Percentiles rank a stretch among this genome's conserved stretches.
These are phyloP conservation scores for Corythucha ciliata DNA, from an alignment of 2,888 invertebrate genomes.

Conservation along the genomic window DNA sequence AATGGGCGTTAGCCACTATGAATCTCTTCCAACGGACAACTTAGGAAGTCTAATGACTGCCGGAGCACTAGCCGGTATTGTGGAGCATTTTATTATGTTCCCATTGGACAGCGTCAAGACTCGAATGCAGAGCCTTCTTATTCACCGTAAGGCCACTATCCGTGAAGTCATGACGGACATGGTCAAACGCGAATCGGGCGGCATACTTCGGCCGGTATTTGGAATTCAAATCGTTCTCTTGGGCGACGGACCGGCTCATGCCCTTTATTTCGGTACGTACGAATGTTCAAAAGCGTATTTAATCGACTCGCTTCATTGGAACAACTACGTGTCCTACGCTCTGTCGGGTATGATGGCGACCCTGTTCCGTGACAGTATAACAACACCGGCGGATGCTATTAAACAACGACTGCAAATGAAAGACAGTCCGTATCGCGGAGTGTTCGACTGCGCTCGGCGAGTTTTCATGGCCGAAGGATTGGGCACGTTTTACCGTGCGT, in stretches of 20 bases:
- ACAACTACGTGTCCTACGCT: conserved; percentile 17
- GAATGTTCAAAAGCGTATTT: conserved; percentile 23
- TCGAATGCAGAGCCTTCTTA: conserved; percentile 27
- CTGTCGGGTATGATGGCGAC: conserved; percentile 22
- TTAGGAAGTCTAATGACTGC: conserved; percentile 24
- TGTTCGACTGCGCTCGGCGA: conserved; percentile 45
- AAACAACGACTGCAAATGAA: conserved; percentile 58
- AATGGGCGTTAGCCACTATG: no score
- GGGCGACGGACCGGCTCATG: conserved; percentile 28
- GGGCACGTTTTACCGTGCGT: conserved; percentile 47
- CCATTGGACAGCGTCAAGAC: conserved; percentile 30
- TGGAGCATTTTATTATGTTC: conserved; percentile 28
- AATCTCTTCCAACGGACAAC: conserved; percentile 1
- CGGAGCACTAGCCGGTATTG: conserved; percentile 27
- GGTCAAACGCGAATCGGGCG: conserved; percentile 25
- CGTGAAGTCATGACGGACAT: conserved; percentile 17
- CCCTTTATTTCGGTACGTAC: conserved; percentile 27
- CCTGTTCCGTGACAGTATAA: conserved; percentile 23
- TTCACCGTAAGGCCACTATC: conserved; percentile 14
- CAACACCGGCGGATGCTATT: conserved; percentile 40
- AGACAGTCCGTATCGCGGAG: conserved; percentile 49
- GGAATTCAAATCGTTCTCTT: conserved; percentile 25
- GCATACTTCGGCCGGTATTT: conserved; percentile 21
- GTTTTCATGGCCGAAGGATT: conserved; percentile 44
- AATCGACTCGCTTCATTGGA: conserved; percentile 8